Conservation (phyloP, 2,113 vertebrate genomes). For the Willisornis vidua region DNA sequence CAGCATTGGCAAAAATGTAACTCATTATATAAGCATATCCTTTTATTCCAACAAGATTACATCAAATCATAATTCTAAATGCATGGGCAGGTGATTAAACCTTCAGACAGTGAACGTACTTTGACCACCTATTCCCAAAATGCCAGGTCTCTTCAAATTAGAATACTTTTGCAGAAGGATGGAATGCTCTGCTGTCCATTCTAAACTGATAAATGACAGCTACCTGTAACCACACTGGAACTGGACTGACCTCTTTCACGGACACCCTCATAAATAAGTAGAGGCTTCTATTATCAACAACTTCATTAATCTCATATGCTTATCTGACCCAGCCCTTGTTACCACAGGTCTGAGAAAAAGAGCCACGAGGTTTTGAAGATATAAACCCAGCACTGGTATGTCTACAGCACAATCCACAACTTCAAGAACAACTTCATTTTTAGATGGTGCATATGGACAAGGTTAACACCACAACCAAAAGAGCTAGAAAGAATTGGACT, state of each 20-base stretch:
- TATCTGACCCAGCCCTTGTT: neutral
- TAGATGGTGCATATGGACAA: neutral
- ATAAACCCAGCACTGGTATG: neutral
- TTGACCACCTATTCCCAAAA: neutral
- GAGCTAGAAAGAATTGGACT: neutral
- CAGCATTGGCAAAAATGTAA: neutral
- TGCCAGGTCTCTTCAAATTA: neutral
- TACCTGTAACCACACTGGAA: neutral
- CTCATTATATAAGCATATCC: neutral
- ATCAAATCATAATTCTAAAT: neutral
- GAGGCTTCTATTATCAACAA: neutral
- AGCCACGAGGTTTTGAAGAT: neutral
- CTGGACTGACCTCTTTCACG: neutral
- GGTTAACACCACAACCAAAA: neutral
- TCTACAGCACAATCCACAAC: neutral
- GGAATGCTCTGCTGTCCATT: neutral
- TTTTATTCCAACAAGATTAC: neutral
- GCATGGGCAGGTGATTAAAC: neutral
- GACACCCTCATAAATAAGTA: neutral
- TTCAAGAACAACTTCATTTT: neutral
- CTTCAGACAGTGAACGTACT: neutral
- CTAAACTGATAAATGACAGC: neutral
- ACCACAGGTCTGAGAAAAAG: neutral
- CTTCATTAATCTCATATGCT: neutral
- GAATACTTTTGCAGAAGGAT: neutral